Percentiles rank a stretch among this genome's conserved stretches.
phyloP scores from a whole-genome alignment of 2,888 invertebrate species.

The Toxonevra muliebris region DNA sequence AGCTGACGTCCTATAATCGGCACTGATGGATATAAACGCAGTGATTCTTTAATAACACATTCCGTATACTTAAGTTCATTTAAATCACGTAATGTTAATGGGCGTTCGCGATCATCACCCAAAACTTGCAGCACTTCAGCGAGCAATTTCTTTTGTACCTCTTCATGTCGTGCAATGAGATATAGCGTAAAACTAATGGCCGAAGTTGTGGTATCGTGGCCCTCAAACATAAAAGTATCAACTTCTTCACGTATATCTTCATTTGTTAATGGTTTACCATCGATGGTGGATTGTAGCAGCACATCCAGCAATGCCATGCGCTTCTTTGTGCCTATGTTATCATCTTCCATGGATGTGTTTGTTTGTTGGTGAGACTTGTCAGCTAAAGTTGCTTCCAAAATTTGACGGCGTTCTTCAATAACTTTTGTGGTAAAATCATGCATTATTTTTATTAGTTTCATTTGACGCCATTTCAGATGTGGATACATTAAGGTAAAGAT shows the following conservation, averaged over 20 bases:
- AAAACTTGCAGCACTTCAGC: constrained; percentile 50
- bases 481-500: constrained; percentile 49
- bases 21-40: constrained; percentile 73
- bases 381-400: constrained; percentile 38
- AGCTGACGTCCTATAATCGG: constrained; percentile 43
- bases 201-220: constrained; percentile 60
- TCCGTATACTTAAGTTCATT: constrained; percentile 40
- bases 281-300: constrained; percentile 69
- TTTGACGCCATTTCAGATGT: constrained; percentile 44
- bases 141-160: constrained; percentile 52
- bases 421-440: constrained; percentile 58
- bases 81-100: constrained; percentile 42
- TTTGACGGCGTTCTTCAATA: constrained; percentile 51
- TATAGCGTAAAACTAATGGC: constrained; percentile 53
- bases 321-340: constrained; percentile 67
- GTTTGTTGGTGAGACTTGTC: background rate
- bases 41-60: constrained; percentile 69
- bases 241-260: constrained; percentile 74
- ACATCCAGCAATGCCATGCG: constrained; percentile 74
- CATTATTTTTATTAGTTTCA: constrained; percentile 50
- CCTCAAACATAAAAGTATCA: constrained; percentile 77
- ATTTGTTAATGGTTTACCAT: constrained; percentile 69
- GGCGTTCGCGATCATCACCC: constrained; percentile 44
- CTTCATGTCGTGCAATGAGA: constrained; percentile 51
- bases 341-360: constrained; percentile 18